Conservation (phyloP, 2,888 invertebrate species). For the Brenthis hecate region DNA sequence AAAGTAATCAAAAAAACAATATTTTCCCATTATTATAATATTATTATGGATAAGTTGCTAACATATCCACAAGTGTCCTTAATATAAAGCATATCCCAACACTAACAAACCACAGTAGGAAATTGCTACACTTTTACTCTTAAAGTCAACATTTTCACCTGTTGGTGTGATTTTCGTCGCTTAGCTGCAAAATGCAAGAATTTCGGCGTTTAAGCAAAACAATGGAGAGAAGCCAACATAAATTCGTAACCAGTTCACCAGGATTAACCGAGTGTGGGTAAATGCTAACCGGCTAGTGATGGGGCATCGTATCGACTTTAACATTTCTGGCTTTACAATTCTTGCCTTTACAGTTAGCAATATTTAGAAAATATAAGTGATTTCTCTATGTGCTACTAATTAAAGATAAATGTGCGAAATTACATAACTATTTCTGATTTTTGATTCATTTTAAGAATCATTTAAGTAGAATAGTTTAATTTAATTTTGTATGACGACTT, state of each 20-base stretch:
- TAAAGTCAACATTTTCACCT: conserved; percentile 17
- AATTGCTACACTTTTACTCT: conserved; percentile 8
- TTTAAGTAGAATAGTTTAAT: too few species aligned
- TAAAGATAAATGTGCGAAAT: too few species aligned
- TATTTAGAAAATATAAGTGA: too few species aligned
- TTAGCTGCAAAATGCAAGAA: conserved; percentile 27
- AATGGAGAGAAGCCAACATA: conserved; percentile 33
- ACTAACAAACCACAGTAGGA: neutral
- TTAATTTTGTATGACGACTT: too few species aligned
- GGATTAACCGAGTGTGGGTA: conserved; percentile 62
- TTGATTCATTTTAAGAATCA: too few species aligned
- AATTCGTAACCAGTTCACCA: conserved; percentile 41
- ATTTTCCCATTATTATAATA: too few species aligned
- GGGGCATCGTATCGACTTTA: conserved; percentile 21
- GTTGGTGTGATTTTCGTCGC: conserved; percentile 27
- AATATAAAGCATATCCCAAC: neutral
- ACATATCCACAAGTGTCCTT: neutral
- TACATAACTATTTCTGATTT: too few species aligned
- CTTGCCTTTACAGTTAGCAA: too few species aligned
- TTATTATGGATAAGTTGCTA: neutral
- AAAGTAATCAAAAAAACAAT: too few species aligned
- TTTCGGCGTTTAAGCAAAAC: conserved; percentile 38
- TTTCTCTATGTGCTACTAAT: too few species aligned
- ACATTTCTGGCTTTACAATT: too few species aligned
- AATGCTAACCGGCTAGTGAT: conserved; percentile 52